Percentiles rank a stretch among this genome's conserved stretches.
Conservation (phyloP, 1,140 invertebrate species). For the Lutraria rhynchaena region DNA sequence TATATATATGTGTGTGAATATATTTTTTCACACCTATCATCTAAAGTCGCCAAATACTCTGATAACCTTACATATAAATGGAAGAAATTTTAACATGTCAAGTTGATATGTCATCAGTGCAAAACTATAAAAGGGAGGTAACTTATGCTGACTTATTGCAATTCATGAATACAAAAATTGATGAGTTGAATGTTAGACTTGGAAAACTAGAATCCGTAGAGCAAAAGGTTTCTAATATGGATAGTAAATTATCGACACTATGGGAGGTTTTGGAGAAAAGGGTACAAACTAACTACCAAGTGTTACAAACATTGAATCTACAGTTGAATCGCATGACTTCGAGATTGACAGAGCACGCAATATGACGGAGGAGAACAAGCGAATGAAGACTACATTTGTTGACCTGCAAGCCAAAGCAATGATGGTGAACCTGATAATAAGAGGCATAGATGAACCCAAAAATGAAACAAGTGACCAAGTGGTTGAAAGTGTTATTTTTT, state of each 20-base stretch:
- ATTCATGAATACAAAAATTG: constrained; percentile 19
- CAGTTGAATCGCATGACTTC: constrained; percentile 4
- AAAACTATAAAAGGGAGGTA: neutral
- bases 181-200: neutral
- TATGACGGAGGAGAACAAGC: neutral
- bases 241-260: constrained; percentile 8
- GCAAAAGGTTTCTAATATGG: constrained; percentile 1
- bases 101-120: neutral
- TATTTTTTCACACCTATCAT: no score
- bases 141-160: constrained; percentile 1
- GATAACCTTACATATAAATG: no score
- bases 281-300: neutral
- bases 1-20: no score
- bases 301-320: neutral
- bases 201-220: neutral
- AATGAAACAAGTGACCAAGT: neutral
- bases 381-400: neutral
- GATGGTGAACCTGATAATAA: neutral
- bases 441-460: neutral
- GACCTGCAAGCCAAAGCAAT: neutral
- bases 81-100: no score
- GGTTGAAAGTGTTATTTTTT: neutral
- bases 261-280: constrained; percentile 4
- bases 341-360: neutral
- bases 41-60: no score